A percentile compares a stretch with the other conserved stretches of the same genome.
Evolutionary conservation across 2,113 vertebrate genomes (phyloP).

Genomic region (Rhombomys opimus): DNA sequence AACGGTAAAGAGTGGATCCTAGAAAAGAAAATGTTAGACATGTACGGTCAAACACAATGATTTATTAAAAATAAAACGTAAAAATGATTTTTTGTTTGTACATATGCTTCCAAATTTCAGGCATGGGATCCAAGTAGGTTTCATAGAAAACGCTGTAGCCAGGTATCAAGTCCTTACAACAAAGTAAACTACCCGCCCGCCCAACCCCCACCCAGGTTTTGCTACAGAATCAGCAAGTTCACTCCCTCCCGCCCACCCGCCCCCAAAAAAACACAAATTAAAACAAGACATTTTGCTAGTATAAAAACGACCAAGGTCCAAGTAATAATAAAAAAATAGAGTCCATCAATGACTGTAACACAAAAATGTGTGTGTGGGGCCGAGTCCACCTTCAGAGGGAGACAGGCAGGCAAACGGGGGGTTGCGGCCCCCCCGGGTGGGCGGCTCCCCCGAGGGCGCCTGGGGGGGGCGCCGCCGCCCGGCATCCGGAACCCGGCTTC

Average conservation of each 20-base stretch:
- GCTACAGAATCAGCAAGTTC: conserved; percentile 89
- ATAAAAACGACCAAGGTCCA: conserved; percentile 92
- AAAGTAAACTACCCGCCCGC: conserved; percentile 85
- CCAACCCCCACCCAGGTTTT: conserved; percentile 84
- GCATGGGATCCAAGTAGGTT: conserved; percentile 88
- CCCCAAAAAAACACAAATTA: conserved; percentile 83
- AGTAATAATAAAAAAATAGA: conserved; percentile 93
- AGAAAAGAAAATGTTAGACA: conserved; percentile 89
- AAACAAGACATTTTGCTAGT: conserved; percentile 90
- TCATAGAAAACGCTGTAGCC: conserved; percentile 89
- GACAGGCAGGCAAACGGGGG: conserved; percentile 84
- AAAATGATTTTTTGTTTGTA: conserved; percentile 87
- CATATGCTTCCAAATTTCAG: conserved; percentile 88
- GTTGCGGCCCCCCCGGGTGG: too few species aligned
- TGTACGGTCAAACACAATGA: conserved; percentile 91
- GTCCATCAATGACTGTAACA: conserved; percentile 92
- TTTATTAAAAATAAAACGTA: conserved; percentile 93
- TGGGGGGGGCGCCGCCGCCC: conserved; percentile 81
- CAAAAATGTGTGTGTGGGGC: conserved; percentile 89
- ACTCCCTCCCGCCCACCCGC: conserved; percentile 71
- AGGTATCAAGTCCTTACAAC: conserved; percentile 90
- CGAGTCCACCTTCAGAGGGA: conserved; percentile 87
- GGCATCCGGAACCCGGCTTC: neutral
- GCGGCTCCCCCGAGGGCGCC: conserved; percentile 65
- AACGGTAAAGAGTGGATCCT: conserved; percentile 86